These are phyloP conservation scores for Pyrocephalus nanus DNA, from an alignment of 2,797 vertebrate genomes.

Conservation along the genomic window DNA sequence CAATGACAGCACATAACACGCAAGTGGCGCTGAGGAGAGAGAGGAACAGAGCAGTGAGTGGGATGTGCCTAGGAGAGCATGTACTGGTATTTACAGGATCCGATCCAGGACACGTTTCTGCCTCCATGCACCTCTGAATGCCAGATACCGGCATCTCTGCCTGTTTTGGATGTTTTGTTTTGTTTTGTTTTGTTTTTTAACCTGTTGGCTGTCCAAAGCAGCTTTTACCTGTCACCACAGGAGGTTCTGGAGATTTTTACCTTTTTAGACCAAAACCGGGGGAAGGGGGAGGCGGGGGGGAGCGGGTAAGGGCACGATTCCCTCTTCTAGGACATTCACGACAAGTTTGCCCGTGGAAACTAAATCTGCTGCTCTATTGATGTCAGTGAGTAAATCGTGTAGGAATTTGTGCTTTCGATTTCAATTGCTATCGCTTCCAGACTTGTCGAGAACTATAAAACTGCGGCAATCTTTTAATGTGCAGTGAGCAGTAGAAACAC, in stretches of 20 bases:
- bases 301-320: not conserved
- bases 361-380: not conserved
- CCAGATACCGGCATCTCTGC: not conserved
- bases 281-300: fast-evolving
- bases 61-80: not conserved
- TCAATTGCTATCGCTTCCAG: not conserved
- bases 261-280: not conserved
- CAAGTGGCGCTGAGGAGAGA: not conserved
- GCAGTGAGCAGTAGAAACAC: not conserved
- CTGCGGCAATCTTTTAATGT: not conserved
- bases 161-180: not conserved
- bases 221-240: not conserved
- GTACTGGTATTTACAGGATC: not conserved
- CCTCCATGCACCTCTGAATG: not conserved
- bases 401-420: conserved; percentile 20
- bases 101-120: not conserved
- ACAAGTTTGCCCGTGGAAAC: not conserved
- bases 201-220: not conserved
- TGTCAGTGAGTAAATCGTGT: not conserved
- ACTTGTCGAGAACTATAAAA: not conserved
- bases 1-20: not conserved
- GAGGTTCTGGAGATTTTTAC: not conserved
- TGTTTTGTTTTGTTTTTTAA: not conserved
- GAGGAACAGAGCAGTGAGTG: not conserved
- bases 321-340: not conserved